A percentile compares a stretch with the other conserved stretches of the same genome.
phyloP scores from a whole-genome alignment of 92 coral and sea anemone genomes.

The Bergia sp. region DNA sequence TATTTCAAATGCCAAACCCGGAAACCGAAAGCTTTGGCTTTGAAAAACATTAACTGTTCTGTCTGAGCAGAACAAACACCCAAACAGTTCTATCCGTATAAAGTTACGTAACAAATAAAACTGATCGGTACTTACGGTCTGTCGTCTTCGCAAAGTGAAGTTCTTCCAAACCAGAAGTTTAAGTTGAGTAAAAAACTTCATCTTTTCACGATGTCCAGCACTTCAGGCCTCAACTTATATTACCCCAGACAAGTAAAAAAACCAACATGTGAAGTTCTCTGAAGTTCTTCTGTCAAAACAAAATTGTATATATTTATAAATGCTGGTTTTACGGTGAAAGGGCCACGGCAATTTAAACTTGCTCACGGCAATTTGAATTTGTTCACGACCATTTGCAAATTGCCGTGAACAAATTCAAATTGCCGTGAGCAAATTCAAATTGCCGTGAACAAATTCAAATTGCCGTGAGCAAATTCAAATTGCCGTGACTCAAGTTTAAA shows the following conservation, averaged over 20 bases:
- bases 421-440: too few species aligned
- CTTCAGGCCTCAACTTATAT: neutral
- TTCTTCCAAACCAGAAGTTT: conserved; percentile 89
- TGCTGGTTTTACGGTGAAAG: neutral
- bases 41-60: neutral
- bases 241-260: neutral
- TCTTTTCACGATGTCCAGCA: conserved; percentile 15
- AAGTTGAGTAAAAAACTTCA: conserved; percentile 81
- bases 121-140: conserved; percentile 66
- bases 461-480: too few species aligned
- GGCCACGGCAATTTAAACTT: too few species aligned
- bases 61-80: neutral
- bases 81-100: neutral
- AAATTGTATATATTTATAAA: too few species aligned
- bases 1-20: neutral
- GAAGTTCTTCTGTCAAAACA: neutral
- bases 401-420: too few species aligned
- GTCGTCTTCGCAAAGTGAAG: conserved; percentile 90
- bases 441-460: too few species aligned
- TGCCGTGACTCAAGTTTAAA: too few species aligned
- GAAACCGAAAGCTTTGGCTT: neutral
- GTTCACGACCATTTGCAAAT: too few species aligned
- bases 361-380: too few species aligned
- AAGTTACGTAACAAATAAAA: neutral
- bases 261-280: neutral